Base-by-base conservation (phyloP, 1,140 invertebrate genomes). In the Drosophila eugracilis region DNA sequence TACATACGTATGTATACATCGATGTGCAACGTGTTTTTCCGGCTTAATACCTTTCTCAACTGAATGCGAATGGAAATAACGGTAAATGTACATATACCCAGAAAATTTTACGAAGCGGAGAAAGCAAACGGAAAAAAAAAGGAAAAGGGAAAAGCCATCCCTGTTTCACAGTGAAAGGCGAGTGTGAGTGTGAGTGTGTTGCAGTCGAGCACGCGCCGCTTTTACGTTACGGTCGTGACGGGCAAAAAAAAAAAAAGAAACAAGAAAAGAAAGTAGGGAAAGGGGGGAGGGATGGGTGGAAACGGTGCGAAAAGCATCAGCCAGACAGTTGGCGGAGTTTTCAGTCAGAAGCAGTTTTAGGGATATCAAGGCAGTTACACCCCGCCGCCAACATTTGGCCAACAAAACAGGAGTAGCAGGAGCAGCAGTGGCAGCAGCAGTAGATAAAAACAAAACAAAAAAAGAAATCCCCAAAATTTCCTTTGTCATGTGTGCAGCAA, bases 11-110 rank as follows among this genome's bases (percentile, higher is more conserved):
- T 45, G 70, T 70, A n/a, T n/a, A 88, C 75, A 85, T 88, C 83
- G 65, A 88, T 86, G 74, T 86, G 81, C 81, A 88, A 88, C 81
- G 81, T 86, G 81, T 86, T 86, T 86, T 86, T 86, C 74, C 81
- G 81, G 78, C 73, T 86, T 86, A 86, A 86, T 86, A 81, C 81
- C 81, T 86, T 88, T 78, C 53, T 83, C 74, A 69, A 70, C 83
- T 78, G 81, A 83, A 86, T 79, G 73, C 80, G 80, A 85, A 84
- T 79, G 80, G 63, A 84, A 84, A 84, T 83, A 83, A 67, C 78
- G 70, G 55, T 81, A 81, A 86, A 75, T 88, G 81, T 65, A 66
- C 45, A 65, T 44, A 72, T 45, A 74, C 15, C 72, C 15, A 32
- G 37, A 55, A 48, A 52, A 65, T 49, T 54, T 66, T 39, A 74